Percentiles rank a stretch among this genome's conserved stretches.
These are phyloP conservation scores for Porites divaricata DNA, from an alignment of 92 coral and sea anemone genomes.

Conservation along the genomic window DNA sequence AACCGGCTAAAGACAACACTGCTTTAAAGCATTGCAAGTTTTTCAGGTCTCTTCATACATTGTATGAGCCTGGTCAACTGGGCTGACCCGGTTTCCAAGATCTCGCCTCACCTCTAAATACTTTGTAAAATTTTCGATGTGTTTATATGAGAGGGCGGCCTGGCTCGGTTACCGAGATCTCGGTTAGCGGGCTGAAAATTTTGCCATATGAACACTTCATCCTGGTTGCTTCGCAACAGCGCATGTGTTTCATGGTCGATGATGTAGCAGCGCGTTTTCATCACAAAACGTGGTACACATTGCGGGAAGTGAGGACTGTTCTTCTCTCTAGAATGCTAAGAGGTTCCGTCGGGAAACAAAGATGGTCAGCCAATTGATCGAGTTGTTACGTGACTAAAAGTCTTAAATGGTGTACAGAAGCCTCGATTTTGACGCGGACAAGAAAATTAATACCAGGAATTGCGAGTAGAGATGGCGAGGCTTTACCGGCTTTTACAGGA, in stretches of 20 bases:
- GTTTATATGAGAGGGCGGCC: conserved; percentile 19
- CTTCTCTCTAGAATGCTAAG: conserved; percentile 28
- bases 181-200: conserved; percentile 33
- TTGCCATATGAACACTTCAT: conserved; percentile 51
- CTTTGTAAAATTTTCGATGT: too few relatives aligned
- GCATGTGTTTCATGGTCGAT: conserved; percentile 21
- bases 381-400: conserved; percentile 40
- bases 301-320: conserved; percentile 6
- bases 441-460: conserved; percentile 53
- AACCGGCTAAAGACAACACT: too few relatives aligned
- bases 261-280: background rate
- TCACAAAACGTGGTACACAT: conserved; percentile 23
- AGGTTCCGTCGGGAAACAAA: conserved; percentile 39
- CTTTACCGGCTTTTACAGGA: conserved; percentile 17
- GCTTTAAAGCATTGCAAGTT: too few relatives aligned
- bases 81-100: conserved; percentile 21
- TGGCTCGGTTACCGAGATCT: conserved; percentile 43
- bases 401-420: conserved; percentile 43
- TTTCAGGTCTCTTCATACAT: conserved; percentile 26
- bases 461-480: conserved; percentile 52
- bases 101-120: conserved; percentile 10
- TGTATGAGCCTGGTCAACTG: conserved; percentile 29
- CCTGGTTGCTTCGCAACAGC: conserved; percentile 14
- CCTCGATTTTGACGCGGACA: conserved; percentile 55
- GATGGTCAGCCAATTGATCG: conserved; percentile 45